These are phyloP conservation scores for Sminthopsis crassicaudata DNA, from an alignment of 2,113 vertebrate species.

Conservation along the genomic window DNA sequence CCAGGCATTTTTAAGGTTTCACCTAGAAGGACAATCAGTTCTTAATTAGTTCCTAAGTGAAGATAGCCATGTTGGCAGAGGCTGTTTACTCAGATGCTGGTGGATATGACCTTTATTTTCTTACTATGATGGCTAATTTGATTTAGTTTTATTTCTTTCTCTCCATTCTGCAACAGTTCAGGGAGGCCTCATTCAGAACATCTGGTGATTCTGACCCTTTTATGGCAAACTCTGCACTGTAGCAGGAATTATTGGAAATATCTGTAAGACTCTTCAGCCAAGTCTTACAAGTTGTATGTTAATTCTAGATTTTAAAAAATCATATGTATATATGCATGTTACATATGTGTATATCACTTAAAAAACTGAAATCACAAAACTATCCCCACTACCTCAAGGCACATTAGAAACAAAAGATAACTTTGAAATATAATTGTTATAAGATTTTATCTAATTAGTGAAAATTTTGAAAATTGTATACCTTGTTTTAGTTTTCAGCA, in stretches of 20 bases:
- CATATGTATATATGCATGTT: background rate
- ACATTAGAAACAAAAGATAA: background rate
- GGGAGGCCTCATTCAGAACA: constrained; percentile 59
- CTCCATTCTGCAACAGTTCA: constrained; percentile 44
- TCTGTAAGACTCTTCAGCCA: background rate
- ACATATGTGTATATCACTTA: background rate
- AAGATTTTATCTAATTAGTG: background rate
- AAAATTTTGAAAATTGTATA: constrained; percentile 22
- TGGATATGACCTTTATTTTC: constrained; percentile 70
- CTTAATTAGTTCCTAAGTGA: constrained; percentile 75
- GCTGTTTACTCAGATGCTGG: constrained; percentile 66
- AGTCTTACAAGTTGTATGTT: constrained; percentile 27
- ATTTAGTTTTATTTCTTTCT: constrained; percentile 66
- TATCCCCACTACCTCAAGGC: background rate
- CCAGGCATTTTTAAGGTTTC: constrained; percentile 70
- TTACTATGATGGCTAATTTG: constrained; percentile 65
- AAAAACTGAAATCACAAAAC: background rate
- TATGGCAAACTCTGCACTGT: constrained; percentile 56
- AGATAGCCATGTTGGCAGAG: constrained; percentile 64
- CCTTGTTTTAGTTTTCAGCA: background rate
- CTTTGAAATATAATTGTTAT: background rate
- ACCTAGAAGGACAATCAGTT: constrained; percentile 62
- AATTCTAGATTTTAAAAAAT: background rate
- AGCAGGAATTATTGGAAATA: constrained; percentile 2
- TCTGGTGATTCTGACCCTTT: constrained; percentile 52